Evolutionary conservation across 2,888 invertebrate species (phyloP), one percentile per base, ranked within the genome.

Genomic region (Tricholauxania praeusta): DNA sequence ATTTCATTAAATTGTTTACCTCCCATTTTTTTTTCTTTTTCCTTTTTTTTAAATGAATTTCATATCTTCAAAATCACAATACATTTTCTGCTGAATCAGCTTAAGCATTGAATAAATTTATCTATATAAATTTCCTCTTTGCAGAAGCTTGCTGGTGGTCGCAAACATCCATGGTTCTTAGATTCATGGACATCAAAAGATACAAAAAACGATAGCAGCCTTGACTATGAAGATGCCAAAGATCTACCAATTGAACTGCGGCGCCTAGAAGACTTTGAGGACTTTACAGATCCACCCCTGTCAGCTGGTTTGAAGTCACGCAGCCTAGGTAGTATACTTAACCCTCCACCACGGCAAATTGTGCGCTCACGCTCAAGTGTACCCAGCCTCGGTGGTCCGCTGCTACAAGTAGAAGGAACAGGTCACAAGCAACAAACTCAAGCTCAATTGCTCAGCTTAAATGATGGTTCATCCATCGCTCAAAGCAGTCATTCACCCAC

Each of bases 191-290:
- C 91, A 68, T 86, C 89, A 22, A 88, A 89, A 80, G 88, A 89
- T 76, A 84, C 89, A 62, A 86, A 86, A 77, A 90, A 91, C 78
- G 89, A 91, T 77, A 90, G 89, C 68, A 91, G 91, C 78, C 89
- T 91, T 76, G 90, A 90, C 78, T 89, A 89, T 76, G 90, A 91
- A 78, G 90, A 90, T 80, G 91, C 90, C 74, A 93, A 93, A 81
- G 95, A 96, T 83, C 89, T 96, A 76, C 96, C 96, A 3, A 97
- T 97, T 72, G 97, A 97, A 88, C 88, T 97, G 71, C 90, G 96
- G 48, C 91, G 96, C 53, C 89, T 96, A 73, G 94, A 94, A 82
- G 92, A 92, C 77, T 89, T 90, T 75, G 90, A 89, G 74, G 87
- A 88, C 78, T 86, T 87, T 73, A 89, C 90, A 60, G 91, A 91